Percentiles rank a stretch among this genome's conserved stretches.
phyloP scores from a whole-genome alignment of 2,888 invertebrate species.

The Hartigia nigra region DNA sequence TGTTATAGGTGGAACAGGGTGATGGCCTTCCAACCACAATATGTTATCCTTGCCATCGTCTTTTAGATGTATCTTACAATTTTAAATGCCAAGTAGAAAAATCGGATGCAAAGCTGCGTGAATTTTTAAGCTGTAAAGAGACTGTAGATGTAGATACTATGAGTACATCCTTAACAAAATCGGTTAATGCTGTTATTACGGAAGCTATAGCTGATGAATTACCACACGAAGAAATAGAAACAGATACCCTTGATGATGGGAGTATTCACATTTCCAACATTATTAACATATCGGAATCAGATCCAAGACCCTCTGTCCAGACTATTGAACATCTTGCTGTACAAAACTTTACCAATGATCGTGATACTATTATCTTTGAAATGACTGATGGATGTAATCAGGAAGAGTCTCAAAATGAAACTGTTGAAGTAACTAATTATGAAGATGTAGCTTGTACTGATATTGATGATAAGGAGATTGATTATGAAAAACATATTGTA shows the following conservation, averaged over 20 bases:
- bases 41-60: slow-evolving; percentile 48
- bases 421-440: not conserved
- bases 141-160: slow-evolving; percentile 12
- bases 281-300: not conserved
- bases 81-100: slow-evolving; percentile 56
- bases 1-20: slow-evolving; percentile 51
- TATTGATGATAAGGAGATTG: not conserved
- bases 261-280: not conserved
- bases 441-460: not conserved
- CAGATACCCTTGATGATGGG: not conserved
- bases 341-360: slow-evolving; percentile 24
- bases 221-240: slow-evolving; percentile 14
- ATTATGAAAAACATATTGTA: not conserved
- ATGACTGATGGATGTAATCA: slow-evolving; percentile 16
- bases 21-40: slow-evolving; percentile 54
- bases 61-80: slow-evolving; percentile 50
- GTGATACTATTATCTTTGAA: slow-evolving; percentile 26
- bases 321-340: slow-evolving; percentile 19
- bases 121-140: slow-evolving; percentile 33
- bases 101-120: slow-evolving; percentile 51
- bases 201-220: slow-evolving; percentile 34
- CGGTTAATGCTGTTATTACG: slow-evolving; percentile 29
- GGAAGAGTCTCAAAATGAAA: not conserved
- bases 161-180: slow-evolving; percentile 24
- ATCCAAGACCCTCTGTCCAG: not conserved